Conservation (phyloP, 2,113 vertebrate species). For the Setophaga kirtlandii region DNA sequence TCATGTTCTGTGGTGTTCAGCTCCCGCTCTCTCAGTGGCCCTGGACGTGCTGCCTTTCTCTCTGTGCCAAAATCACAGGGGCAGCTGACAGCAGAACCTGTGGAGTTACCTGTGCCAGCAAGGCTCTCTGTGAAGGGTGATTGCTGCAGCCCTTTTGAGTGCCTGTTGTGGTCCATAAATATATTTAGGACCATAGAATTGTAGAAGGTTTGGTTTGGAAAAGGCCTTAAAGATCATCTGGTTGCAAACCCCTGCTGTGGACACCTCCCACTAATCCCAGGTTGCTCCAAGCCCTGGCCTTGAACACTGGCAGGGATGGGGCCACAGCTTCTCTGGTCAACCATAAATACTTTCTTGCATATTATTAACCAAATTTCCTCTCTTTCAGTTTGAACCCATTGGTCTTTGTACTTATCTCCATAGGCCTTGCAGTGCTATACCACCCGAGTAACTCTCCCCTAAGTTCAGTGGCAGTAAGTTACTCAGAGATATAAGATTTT, state of each 20-base stretch:
- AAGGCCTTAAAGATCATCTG: background rate
- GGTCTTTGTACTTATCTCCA: background rate
- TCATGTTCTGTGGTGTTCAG: conserved; percentile 10
- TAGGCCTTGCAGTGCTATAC: background rate
- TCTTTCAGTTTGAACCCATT: background rate
- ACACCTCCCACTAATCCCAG: background rate
- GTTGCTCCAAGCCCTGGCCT: background rate
- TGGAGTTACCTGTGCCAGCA: background rate
- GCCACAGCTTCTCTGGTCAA: background rate
- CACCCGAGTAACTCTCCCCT: background rate
- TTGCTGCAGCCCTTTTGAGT: background rate
- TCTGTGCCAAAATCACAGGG: background rate
- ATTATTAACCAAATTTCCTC: background rate
- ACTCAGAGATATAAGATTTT: conserved; percentile 7
- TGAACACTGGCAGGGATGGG: background rate
- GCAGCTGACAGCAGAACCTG: background rate
- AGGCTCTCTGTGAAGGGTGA: background rate
- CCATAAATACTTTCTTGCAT: background rate
- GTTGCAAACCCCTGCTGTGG: background rate
- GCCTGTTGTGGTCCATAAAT: background rate
- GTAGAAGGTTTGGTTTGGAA: background rate
- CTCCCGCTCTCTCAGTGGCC: background rate
- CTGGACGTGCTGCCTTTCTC: background rate
- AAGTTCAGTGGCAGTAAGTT: conserved; percentile 1
- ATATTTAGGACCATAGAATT: background rate